Percentiles rank a stretch among this genome's conserved stretches.
Conservation (phyloP, 2,113 vertebrate genomes). For the Gallinago jamesoni region DNA sequence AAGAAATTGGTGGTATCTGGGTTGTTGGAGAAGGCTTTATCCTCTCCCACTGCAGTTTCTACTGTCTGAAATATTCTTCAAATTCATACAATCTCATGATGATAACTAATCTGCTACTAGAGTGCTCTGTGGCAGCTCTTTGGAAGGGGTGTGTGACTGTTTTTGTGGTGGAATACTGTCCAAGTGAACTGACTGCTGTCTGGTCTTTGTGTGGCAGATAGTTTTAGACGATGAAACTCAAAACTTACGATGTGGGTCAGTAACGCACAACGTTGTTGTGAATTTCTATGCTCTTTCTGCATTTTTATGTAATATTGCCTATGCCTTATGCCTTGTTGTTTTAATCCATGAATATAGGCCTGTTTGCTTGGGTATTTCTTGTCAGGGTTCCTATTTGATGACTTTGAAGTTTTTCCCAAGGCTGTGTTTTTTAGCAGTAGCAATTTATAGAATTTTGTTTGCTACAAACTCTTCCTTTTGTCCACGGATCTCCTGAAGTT, state of each 20-base stretch:
- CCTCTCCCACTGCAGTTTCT: neutral
- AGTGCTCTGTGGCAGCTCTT: neutral
- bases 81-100: neutral
- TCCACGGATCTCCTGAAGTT: neutral
- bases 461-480: neutral
- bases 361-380: neutral
- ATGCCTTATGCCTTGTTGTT: neutral
- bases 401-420: neutral
- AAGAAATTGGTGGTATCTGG: neutral
- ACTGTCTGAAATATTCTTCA: neutral
- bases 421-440: neutral
- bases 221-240: neutral
- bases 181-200: neutral
- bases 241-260: neutral
- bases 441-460: neutral
- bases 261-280: accelerated
- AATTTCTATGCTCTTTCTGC: neutral
- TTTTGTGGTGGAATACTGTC: neutral
- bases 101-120: neutral
- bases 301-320: neutral
- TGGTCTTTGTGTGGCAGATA: neutral
- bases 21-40: neutral
- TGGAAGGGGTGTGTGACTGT: accelerated
- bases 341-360: neutral
- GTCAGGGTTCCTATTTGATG: neutral